These are phyloP conservation scores for Aphrocallistes beatrix DNA, from an alignment of 37 sponge, comb jelly and placozoan genomes.

Conservation along the genomic window DNA sequence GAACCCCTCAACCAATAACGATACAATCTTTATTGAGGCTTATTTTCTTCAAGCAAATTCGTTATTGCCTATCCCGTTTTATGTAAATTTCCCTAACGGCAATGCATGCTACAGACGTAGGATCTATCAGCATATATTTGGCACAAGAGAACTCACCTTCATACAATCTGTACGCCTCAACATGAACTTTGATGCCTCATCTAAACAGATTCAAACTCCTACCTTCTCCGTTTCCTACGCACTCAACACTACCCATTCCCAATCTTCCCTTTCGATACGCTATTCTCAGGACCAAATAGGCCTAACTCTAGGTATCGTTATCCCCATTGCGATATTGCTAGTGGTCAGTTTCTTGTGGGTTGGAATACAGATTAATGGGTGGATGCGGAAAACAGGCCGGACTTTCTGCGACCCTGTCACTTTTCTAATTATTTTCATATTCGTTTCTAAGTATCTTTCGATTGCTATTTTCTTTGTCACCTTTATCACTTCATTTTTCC, in stretches of 20 bases:
- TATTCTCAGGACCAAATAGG: constrained; percentile 3
- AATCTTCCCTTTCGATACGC: background rate
- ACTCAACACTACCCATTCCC: background rate
- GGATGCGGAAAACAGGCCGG: constrained; percentile 40
- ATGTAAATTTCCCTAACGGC: background rate
- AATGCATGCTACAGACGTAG: background rate
- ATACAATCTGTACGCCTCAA: background rate
- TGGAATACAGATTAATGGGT: constrained; percentile 46
- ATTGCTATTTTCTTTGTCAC: background rate
- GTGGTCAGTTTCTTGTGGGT: constrained; percentile 26
- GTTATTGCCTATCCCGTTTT: background rate
- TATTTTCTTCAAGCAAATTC: background rate
- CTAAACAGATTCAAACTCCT: background rate
- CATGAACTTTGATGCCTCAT: background rate
- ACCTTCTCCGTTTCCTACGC: background rate
- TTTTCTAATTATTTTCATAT: background rate
- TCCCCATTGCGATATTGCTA: constrained; percentile 20
- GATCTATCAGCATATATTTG: background rate
- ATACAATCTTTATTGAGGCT: background rate
- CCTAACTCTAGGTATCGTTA: background rate
- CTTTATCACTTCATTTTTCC: background rate
- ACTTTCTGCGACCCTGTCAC: constrained; percentile 45
- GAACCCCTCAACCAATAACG: background rate
- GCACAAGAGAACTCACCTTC: background rate
- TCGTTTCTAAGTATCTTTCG: background rate